Base-by-base conservation (phyloP, 2,888 invertebrate species). In the Epinotia brunnichana region DNA sequence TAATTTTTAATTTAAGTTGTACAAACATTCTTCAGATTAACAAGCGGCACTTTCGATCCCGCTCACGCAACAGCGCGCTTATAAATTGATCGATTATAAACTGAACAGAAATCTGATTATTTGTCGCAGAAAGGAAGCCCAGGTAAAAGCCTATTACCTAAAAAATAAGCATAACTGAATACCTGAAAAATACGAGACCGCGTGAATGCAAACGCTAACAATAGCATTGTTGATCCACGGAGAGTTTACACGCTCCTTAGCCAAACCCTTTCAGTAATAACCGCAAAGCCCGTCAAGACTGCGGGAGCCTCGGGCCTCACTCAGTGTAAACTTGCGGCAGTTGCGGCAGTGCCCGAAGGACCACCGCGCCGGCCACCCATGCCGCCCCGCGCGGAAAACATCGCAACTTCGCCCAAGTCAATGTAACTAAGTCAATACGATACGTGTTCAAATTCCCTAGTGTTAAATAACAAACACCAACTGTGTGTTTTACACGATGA, bases 261-360 rank as follows among this genome's bases (percentile, higher is more conserved):
- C 77, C 77, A 75, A 79, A 79, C 78, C 81, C 78, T 81, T 80
- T 80, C 78, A 81, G 82, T 86, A 86, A 87, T 85, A 85, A 86
- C 84, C 82, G 76, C 82, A 87, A 87, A 89, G 86, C 85, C 77
- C 82, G 79, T 79, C 78, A 78, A 78, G 78, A 78, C 80, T 80
- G 72, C 76, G 75, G 76, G 80, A 81, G 82, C 76, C 78, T 74
- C 76, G 67, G 74, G 73, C 75, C 79, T 35, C 81, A 76, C 76
- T 54, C 21, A 19, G 24, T 53, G 13, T 19, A n/a, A 77, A 75
- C 71, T 74, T 77, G 67, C 78, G 76, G 79, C 83, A 87, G 86
- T 74, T 77, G 67, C 78, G 76, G 79, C 83, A 87, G 86, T 85
- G 75, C 61, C 70, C 74, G 73, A 74, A 70, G 75, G 71, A 74